Evolutionary conservation across 2,113 vertebrate genomes (phyloP), one percentile per base, ranked within the genome.

Genomic region (Onychostoma macrolepis): DNA sequence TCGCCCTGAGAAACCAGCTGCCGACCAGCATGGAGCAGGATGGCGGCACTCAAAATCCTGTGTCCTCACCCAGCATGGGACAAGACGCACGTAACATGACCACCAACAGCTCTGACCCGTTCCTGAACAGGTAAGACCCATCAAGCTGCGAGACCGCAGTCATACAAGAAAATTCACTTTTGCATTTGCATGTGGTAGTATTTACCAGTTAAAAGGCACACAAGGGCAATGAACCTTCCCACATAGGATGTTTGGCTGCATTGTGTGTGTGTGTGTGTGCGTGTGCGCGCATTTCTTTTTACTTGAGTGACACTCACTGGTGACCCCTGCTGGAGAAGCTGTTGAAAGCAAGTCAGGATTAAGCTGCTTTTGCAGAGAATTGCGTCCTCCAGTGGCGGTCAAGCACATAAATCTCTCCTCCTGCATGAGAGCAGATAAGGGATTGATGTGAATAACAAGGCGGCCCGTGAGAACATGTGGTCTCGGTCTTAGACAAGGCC

Each of bases 61-160:
- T 99, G 78, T 98, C 97, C 75, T 99, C 98, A 84, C 97, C 98
- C 15, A 95, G 96, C 89, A 97, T 99, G 96, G 95, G 97, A 92
- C 98, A 99, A 92, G 98, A 99, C 78, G 95, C 97, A 90, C 96
- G 98, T 91, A 99, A 97, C 91, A 99, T 99, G 98, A 99, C 98
- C 26, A 97, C 97, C 94, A 99, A 98, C 95, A 99, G 98, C 93
- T 98, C 98, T 7, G 98, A 99, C 94, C 98, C 98, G 53, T 99
- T 99, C 95, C 97, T 99, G 89, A 99, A 99, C 97, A 99, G 98
- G 97, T 98, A 80, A 86, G 33, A n/a, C 1, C 7, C 80, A 43
- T 81, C 33, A 45, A 83, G 4, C 13, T 50, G 48, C 48, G 13
- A 2, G 43, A 11, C 56, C 26, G 15, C 65, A 63, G n/a, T 21